phyloP scores from a whole-genome alignment of 2,888 invertebrate species.

The Drosophila cyrtoloma region DNA sequence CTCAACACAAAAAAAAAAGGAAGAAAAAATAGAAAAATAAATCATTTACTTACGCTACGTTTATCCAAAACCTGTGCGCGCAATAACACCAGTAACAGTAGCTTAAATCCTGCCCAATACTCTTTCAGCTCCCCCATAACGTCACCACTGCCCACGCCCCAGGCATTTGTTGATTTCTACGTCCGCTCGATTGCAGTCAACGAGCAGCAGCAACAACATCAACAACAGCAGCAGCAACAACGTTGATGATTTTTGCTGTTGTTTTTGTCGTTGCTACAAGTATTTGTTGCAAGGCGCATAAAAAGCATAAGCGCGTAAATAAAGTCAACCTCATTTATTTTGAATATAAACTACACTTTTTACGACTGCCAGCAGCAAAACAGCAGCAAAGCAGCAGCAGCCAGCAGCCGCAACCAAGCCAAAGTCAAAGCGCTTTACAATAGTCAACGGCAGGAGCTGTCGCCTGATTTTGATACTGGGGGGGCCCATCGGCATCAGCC shows the following conservation, averaged over 20 bases:
- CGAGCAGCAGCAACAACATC: constrained; percentile 8
- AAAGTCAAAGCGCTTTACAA: constrained; percentile 70
- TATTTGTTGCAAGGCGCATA: constrained; percentile 78
- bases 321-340: constrained; percentile 79
- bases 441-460: constrained; percentile 52
- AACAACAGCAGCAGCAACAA: constrained; percentile 29
- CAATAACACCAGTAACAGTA: background rate
- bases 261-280: constrained; percentile 26
- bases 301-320: constrained; percentile 81
- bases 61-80: constrained; percentile 25
- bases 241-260: constrained; percentile 47
- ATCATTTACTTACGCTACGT: constrained; percentile 72
- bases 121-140: background rate
- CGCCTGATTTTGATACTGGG: constrained; percentile 34
- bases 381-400: constrained; percentile 21
- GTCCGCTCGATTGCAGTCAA: constrained; percentile 49
- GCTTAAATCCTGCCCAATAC: constrained; percentile 11
- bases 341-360: constrained; percentile 81
- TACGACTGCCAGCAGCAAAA: constrained; percentile 71
- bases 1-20: constrained; percentile 15
- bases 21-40: constrained; percentile 37
- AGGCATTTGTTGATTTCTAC: constrained; percentile 67
- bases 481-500: constrained; percentile 18
- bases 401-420: constrained; percentile 34
- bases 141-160: constrained; percentile 11